Conservation (phyloP, 1,140 invertebrate species). For the Protaetia brevitarsis region DNA sequence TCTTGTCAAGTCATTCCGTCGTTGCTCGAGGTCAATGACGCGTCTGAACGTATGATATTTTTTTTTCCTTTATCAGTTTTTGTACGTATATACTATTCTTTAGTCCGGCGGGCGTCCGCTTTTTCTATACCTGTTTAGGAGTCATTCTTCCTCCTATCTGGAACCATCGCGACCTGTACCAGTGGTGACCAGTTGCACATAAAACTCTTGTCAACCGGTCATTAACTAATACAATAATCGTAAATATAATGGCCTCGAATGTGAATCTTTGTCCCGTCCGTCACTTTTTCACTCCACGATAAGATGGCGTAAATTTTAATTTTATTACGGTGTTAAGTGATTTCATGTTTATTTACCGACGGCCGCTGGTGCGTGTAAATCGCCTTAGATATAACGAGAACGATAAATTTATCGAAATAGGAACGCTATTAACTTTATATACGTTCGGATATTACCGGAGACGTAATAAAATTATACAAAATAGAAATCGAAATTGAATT, state of each 20-base stretch:
- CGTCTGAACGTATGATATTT: slow-evolving; percentile 3
- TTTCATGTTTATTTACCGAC: slow-evolving; percentile 8
- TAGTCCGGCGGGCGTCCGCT: not conserved
- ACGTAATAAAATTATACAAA: slow-evolving; percentile 5
- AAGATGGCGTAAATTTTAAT: slow-evolving; percentile 1
- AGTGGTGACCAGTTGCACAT: slow-evolving; percentile 9
- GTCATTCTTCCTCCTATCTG: not conserved
- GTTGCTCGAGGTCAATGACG: not conserved
- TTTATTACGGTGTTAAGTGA: slow-evolving; percentile 14
- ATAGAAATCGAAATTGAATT: not conserved
- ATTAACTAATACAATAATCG: slow-evolving; percentile 9
- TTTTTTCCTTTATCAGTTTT: not conserved
- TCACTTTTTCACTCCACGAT: not conserved
- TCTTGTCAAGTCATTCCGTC: not conserved
- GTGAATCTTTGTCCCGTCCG: not conserved
- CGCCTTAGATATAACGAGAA: not conserved
- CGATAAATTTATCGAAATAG: slow-evolving; percentile 14
- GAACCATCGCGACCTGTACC: not conserved
- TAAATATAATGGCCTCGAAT: slow-evolving; percentile 9
- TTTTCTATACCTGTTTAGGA: slow-evolving; percentile 6
- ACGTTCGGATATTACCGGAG: not conserved
- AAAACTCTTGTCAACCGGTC: slow-evolving; percentile 8
- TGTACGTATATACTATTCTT: slow-evolving; percentile 6
- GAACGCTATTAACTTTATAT: not conserved
- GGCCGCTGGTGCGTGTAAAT: not conserved